Evolutionary conservation across 2,797 vertebrate genomes (phyloP).

Genomic region (Sebastes vulpes): DNA sequence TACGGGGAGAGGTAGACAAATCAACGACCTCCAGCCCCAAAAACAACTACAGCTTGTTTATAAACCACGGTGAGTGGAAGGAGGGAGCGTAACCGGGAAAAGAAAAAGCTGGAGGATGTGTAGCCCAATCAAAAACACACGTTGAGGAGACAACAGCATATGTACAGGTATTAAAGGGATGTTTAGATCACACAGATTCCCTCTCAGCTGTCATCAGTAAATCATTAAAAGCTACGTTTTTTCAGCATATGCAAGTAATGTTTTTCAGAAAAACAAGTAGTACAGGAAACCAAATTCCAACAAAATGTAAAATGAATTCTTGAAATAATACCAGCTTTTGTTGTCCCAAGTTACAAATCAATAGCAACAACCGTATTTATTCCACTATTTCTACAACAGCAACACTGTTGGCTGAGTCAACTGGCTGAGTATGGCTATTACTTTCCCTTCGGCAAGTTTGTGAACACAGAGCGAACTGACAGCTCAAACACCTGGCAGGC

Average conservation of each 20-base stretch:
- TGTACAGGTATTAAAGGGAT: background rate
- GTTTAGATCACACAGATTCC: background rate
- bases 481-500: constrained; percentile 80
- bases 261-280: background rate
- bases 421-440: constrained; percentile 64
- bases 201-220: background rate
- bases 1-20: constrained; percentile 91
- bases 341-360: constrained; percentile 27
- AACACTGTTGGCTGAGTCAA: constrained; percentile 55
- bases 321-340: constrained; percentile 18
- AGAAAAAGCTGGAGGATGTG: constrained; percentile 32
- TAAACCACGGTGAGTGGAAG: constrained; percentile 61
- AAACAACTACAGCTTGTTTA: constrained; percentile 83
- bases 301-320: background rate
- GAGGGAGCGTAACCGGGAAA: constrained; percentile 4
- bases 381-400: constrained; percentile 25
- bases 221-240: background rate
- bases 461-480: constrained; percentile 74
- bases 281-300: background rate
- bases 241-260: background rate
- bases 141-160: background rate
- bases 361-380: constrained; percentile 14
- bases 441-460: constrained; percentile 77
- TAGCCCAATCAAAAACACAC: constrained; percentile 25
- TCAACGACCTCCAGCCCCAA: constrained; percentile 92